Evolutionary conservation across 2,797 vertebrate species (phyloP).

Genomic region (Erpetoichthys calabaricus): DNA sequence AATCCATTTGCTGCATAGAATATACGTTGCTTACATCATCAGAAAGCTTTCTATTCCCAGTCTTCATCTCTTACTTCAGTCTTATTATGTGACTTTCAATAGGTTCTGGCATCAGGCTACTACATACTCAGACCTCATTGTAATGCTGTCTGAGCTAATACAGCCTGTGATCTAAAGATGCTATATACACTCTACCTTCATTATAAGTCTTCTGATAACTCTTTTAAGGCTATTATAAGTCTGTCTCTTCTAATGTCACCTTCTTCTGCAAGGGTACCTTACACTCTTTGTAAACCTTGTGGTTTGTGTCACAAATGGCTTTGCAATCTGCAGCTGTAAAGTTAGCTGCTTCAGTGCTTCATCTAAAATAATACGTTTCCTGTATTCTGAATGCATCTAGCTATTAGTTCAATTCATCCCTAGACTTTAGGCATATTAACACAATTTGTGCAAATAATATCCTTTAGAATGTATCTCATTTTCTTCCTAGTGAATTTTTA

Average conservation of each 20-base stretch:
- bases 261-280: not conserved
- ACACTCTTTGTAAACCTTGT: not conserved
- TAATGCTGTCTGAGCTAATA: not conserved
- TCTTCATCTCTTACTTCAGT: too few species aligned
- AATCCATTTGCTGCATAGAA: too few species aligned
- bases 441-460: too few species aligned
- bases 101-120: not conserved
- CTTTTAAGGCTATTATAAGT: not conserved
- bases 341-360: not conserved
- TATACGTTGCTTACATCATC: too few species aligned
- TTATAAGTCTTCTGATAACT: constrained; percentile 1
- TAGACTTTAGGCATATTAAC: too few species aligned
- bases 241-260: not conserved
- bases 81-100: not conserved
- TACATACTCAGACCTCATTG: not conserved
- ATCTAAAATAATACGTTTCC: not conserved
- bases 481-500: too few species aligned
- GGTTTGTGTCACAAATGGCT: not conserved
- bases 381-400: not conserved
- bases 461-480: too few species aligned
- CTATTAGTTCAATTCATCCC: too few species aligned
- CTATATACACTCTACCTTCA: not conserved
- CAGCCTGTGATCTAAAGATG: not conserved
- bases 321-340: too few species aligned
- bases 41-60: too few species aligned